Evolutionary conservation across 2,888 invertebrate genomes (phyloP).

Genomic region (Apamea sordens): DNA sequence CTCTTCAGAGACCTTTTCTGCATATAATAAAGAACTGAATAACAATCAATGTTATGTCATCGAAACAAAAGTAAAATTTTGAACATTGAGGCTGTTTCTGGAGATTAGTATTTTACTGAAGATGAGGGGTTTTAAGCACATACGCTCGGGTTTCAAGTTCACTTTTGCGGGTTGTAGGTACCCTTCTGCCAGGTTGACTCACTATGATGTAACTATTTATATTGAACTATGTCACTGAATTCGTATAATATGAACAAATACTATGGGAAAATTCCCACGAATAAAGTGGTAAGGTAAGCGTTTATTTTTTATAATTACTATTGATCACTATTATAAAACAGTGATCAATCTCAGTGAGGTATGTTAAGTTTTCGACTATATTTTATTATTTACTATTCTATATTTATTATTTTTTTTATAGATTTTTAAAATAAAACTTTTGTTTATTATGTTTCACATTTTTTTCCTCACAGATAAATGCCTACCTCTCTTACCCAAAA

Average conservation of each 20-base stretch:
- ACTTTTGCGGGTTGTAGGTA: not conserved
- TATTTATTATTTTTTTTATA: not conserved
- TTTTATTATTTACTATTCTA: not conserved
- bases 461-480: not conserved
- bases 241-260: not conserved
- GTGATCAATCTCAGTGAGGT: not conserved
- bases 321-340: not conserved
- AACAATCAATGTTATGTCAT: not conserved
- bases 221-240: not conserved
- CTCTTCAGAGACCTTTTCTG: not conserved
- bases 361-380: conserved; percentile 29
- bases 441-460: not conserved
- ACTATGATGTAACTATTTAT: not conserved
- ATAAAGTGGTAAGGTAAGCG: not conserved
- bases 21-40: not conserved
- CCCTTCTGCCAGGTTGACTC: not conserved
- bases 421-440: conserved; percentile 5
- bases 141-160: not conserved
- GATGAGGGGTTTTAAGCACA: not conserved
- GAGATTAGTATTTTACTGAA: no score
- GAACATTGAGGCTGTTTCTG: not conserved
- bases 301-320: not conserved
- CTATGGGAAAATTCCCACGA: not conserved
- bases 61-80: not conserved
- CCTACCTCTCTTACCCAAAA: not conserved